Conservation (phyloP, 1,140 invertebrate genomes). For the Zaprionus vittiger region DNA sequence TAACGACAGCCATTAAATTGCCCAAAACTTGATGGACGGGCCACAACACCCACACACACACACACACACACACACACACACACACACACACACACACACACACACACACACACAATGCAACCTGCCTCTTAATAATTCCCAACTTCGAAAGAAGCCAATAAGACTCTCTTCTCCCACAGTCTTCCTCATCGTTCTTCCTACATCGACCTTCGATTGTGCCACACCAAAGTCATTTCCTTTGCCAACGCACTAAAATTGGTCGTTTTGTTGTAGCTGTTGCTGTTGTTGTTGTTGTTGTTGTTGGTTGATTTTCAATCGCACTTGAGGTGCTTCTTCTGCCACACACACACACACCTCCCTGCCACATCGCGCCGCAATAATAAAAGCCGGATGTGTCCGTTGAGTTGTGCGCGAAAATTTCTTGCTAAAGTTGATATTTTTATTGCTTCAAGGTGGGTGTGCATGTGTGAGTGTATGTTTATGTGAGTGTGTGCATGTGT, state of each 20-base stretch:
- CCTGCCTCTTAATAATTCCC: slow-evolving; percentile 28
- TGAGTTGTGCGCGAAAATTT: slow-evolving; percentile 50
- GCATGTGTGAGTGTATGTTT: slow-evolving; percentile 10
- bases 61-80: slow-evolving; percentile 27
- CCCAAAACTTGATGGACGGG: slow-evolving; percentile 51
- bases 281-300: slow-evolving; percentile 35
- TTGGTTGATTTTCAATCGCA: slow-evolving; percentile 68
- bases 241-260: slow-evolving; percentile 62
- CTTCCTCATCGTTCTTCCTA: slow-evolving; percentile 19
- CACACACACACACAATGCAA: slow-evolving; percentile 13
- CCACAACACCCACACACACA: slow-evolving; percentile 36
- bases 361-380: slow-evolving; percentile 33
- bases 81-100: slow-evolving; percentile 31
- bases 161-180: slow-evolving; percentile 25
- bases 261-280: slow-evolving; percentile 25
- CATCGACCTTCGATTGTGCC: slow-evolving; percentile 13
- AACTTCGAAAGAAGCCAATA: slow-evolving; percentile 41
- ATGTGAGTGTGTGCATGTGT: not conserved
- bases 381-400: slow-evolving; percentile 74
- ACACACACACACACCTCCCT: slow-evolving; percentile 39
- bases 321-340: slow-evolving; percentile 63
- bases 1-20: slow-evolving; percentile 57
- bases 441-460: slow-evolving; percentile 42
- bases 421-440: slow-evolving; percentile 53
- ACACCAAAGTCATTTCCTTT: slow-evolving; percentile 71